Conservation (phyloP, 2,797 vertebrate genomes). For the Eleutherodactylus coqui region DNA sequence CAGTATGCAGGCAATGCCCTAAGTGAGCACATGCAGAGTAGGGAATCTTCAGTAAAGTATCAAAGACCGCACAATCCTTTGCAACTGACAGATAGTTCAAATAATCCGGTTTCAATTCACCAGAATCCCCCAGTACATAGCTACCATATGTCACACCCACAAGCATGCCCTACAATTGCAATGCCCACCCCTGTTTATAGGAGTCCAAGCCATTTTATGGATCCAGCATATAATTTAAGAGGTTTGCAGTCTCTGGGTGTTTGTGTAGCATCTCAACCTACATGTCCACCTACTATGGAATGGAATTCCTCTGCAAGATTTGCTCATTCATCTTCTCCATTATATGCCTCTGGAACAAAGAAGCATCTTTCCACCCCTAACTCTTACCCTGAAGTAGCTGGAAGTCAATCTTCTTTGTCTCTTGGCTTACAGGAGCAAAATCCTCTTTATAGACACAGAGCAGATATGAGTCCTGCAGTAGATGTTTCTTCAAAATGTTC, state of each 20-base stretch:
- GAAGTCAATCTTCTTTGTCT: not conserved
- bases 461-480: slow-evolving; percentile 3
- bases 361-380: slow-evolving; percentile 45
- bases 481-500: slow-evolving; percentile 21
- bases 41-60: slow-evolving; percentile 70
- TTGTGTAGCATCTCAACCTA: slow-evolving; percentile 16
- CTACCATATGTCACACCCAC: slow-evolving; percentile 61
- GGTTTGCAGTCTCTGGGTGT: slow-evolving; percentile 70
- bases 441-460: slow-evolving; percentile 13
- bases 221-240: slow-evolving; percentile 75
- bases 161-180: slow-evolving; percentile 74
- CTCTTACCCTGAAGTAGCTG: slow-evolving; percentile 14
- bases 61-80: slow-evolving; percentile 65
- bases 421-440: not conserved
- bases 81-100: slow-evolving; percentile 2
- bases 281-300: slow-evolving; percentile 59
- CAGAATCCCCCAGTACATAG: slow-evolving; percentile 55
- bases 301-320: slow-evolving; percentile 66
- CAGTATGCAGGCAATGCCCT: slow-evolving; percentile 69
- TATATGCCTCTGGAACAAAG: not conserved
- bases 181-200: slow-evolving; percentile 87
- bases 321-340: not conserved
- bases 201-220: slow-evolving; percentile 78
- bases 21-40: slow-evolving; percentile 70
- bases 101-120: slow-evolving; percentile 66